These are phyloP conservation scores for Turritopsis rubra DNA, from an alignment of 30 jellyfish, hydroid and myxozoan species.

Conservation along the genomic window DNA sequence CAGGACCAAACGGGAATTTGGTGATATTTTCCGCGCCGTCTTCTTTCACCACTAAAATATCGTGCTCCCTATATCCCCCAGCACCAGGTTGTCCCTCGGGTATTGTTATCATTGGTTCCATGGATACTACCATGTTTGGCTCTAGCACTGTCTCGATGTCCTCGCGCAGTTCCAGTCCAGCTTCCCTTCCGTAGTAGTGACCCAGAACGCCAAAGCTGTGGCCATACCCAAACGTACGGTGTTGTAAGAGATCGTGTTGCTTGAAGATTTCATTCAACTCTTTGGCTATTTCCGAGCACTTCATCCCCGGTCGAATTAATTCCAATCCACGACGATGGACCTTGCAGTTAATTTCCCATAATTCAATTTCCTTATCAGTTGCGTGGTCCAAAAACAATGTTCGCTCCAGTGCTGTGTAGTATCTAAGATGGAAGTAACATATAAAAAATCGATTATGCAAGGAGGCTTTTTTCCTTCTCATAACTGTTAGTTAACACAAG, in stretches of 20 bases:
- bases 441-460: no score
- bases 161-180: slow-evolving; percentile 87
- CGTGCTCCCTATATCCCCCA: slow-evolving; percentile 93
- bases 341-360: slow-evolving; percentile 81
- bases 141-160: slow-evolving; percentile 79
- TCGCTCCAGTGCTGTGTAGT: slow-evolving; percentile 85
- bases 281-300: slow-evolving; percentile 69
- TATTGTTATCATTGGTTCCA: slow-evolving; percentile 92
- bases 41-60: slow-evolving; percentile 64
- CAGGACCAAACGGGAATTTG: slow-evolving; percentile 83
- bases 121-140: slow-evolving; percentile 86
- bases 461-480: no score
- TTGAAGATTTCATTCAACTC: slow-evolving; percentile 76
- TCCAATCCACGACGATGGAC: slow-evolving; percentile 77
- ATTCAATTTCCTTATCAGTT: slow-evolving; percentile 34
- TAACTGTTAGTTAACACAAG: no score
- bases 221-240: slow-evolving; percentile 87
- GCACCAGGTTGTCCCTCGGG: slow-evolving; percentile 97
- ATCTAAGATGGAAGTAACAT: slow-evolving; percentile 32
- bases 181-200: slow-evolving; percentile 93
- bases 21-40: slow-evolving; percentile 83
- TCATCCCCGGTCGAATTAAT: slow-evolving; percentile 64
- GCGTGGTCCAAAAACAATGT: slow-evolving; percentile 75
- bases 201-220: slow-evolving; percentile 77
- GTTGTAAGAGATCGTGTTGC: slow-evolving; percentile 54